Conservation (phyloP, 2,797 vertebrate species). For the Lateolabrax maculatus region DNA sequence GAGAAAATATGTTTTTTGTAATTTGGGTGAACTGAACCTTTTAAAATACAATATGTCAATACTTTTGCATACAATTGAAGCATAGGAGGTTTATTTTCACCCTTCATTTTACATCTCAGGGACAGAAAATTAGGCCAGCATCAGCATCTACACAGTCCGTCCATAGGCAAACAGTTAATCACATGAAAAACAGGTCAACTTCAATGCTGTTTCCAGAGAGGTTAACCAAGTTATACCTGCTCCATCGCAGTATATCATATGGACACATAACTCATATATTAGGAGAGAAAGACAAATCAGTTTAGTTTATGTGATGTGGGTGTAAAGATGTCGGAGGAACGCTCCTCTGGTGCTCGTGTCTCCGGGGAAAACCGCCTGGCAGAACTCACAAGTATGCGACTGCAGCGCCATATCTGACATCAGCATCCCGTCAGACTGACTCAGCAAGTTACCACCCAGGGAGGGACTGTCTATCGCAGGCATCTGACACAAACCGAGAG, state of each 20-base stretch:
- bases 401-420: constrained; percentile 80
- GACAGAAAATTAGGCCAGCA: not conserved
- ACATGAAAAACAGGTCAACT: not conserved
- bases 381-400: constrained; percentile 87
- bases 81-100: not conserved
- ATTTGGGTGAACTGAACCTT: not conserved
- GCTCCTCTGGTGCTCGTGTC: constrained; percentile 80
- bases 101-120: constrained; percentile 7
- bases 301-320: constrained; percentile 78
- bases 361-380: constrained; percentile 84
- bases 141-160: constrained; percentile 6
- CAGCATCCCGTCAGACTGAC: constrained; percentile 31
- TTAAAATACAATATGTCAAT: not conserved
- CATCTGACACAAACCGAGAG: constrained; percentile 68
- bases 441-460: constrained; percentile 52
- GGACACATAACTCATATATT: not conserved
- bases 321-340: constrained; percentile 82
- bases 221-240: not conserved
- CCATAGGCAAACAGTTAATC: not conserved
- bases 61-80: not conserved
- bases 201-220: not conserved
- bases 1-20: not conserved
- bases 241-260: constrained; percentile 1
- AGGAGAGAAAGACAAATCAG: not conserved
- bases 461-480: constrained; percentile 67